A percentile compares a stretch with the other conserved stretches of the same genome.
Conservation (phyloP, 2,797 vertebrate species). For the Staurois parvus region DNA sequence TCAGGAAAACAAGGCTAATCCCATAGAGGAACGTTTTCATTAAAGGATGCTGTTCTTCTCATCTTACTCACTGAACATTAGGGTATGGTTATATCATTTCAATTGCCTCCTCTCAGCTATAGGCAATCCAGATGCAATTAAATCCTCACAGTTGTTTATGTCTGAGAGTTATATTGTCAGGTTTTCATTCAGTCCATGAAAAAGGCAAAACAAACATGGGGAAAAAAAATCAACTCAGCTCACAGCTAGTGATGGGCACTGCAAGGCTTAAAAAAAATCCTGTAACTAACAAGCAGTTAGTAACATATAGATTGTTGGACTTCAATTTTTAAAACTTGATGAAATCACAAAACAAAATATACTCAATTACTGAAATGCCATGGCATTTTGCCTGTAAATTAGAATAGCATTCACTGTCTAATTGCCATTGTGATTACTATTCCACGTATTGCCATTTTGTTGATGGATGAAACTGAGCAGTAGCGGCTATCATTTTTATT, state of each 20-base stretch:
- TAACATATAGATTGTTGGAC: slow-evolving; percentile 4
- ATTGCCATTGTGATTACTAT: slow-evolving; percentile 4
- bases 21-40: slow-evolving; percentile 44
- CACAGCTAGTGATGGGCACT: neutral
- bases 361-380: slow-evolving; percentile 43
- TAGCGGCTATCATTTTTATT: neutral
- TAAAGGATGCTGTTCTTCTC: slow-evolving; percentile 39
- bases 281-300: slow-evolving; percentile 1
- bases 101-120: slow-evolving; percentile 29
- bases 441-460: slow-evolving; percentile 5
- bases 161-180: slow-evolving; percentile 24
- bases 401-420: slow-evolving; percentile 21
- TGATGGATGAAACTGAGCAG: neutral
- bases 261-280: neutral
- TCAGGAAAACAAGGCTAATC: slow-evolving; percentile 43
- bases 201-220: neutral
- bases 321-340: slow-evolving; percentile 23
- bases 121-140: slow-evolving; percentile 41
- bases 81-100: slow-evolving; percentile 43
- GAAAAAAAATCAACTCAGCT: neutral
- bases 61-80: slow-evolving; percentile 47
- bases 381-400: slow-evolving; percentile 29
- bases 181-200: slow-evolving; percentile 3
- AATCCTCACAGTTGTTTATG: slow-evolving; percentile 40
- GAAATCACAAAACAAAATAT: slow-evolving; percentile 4